Percentiles rank a stretch among this genome's conserved stretches.
phyloP scores from a whole-genome alignment of 2,888 invertebrate species.

The Trichogramma evanescens region DNA sequence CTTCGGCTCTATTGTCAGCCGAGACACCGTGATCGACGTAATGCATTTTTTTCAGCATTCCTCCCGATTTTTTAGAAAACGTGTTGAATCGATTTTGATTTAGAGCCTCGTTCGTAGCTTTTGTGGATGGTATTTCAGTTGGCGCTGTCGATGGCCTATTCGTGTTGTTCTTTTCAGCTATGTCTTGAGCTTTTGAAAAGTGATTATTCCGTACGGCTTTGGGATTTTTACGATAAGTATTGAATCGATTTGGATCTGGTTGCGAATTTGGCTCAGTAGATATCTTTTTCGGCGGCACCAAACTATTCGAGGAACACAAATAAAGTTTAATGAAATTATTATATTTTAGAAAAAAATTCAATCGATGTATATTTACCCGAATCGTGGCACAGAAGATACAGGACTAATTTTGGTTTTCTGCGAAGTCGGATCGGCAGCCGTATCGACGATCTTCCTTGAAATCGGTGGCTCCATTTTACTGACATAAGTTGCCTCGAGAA shows the following conservation, averaged over 20 bases:
- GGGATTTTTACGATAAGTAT: constrained; percentile 33
- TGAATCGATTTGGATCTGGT: constrained; percentile 26
- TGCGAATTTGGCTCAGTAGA: constrained; percentile 14
- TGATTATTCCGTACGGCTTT: constrained; percentile 10
- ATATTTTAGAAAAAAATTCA: too few species aligned
- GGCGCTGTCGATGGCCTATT: background rate
- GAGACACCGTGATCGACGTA: background rate
- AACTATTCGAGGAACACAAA: too few species aligned
- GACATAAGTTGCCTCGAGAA: constrained; percentile 18
- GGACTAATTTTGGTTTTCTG: constrained; percentile 4
- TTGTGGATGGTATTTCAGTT: background rate
- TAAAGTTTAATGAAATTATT: too few species aligned
- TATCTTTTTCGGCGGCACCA: constrained; percentile 2
- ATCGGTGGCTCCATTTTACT: constrained; percentile 1
- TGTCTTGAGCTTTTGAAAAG: constrained; percentile 1
- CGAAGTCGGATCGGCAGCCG: constrained; percentile 9
- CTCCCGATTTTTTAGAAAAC: constrained; percentile 30
- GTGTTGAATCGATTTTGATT: constrained; percentile 31
- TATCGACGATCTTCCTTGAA: constrained; percentile 15
- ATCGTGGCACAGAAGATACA: too few species aligned
- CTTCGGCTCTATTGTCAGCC: constrained; percentile 1
- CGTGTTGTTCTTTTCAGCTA: background rate
- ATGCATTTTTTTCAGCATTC: background rate
- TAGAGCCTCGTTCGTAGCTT: constrained; percentile 5
- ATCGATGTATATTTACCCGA: too few species aligned